Base-by-base conservation (phyloP, 1,140 invertebrate genomes). In the Sycophila sp. region DNA sequence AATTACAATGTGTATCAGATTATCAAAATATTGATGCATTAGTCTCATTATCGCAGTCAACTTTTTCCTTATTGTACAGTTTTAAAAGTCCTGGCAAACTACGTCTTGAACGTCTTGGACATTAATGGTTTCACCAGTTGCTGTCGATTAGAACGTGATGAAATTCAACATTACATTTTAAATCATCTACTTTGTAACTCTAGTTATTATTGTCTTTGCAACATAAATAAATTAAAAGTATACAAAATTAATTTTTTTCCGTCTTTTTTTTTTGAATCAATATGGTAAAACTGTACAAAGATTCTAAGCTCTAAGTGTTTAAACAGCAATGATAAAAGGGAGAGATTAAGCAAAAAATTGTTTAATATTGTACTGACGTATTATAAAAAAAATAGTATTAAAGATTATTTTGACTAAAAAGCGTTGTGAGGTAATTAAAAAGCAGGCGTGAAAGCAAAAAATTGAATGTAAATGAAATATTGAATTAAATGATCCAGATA, bases 171-270 rank as follows among this genome's bases (percentile, higher is more conserved):
- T 76, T 80, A 83, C 80, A 83, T 84, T 75, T 76, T 78, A 68
- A 77, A 83, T 77, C 76, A 42, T 68, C 69, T 72, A 13, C 73
- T 75, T 78, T 76, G n/a, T n/a, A n/a, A n/a, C n/a, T n/a, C n/a
- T n/a, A n/a, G n/a, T n/a, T n/a, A n/a, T 83, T 86, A 79, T 75
- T 82, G 79, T 84, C 84, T 83, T 83, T 83, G 83, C 83, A 86
- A 38, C 76, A 83, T 86, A 73, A 49, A 81, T 77, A 69, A 68
- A 58, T 42, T 64, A 71, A 53, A 64, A 13, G n/a, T n/a, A n/a
- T n/a, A n/a, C n/a, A n/a, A n/a, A n/a, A n/a, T n/a, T n/a, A n/a
- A n/a, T n/a, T n/a, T n/a, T n/a, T n/a, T n/a, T n/a, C n/a, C n/a
- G n/a, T n/a, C n/a, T n/a, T n/a, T n/a, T n/a, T n/a, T n/a, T n/a